Conservation (phyloP, 2,888 invertebrate genomes). For the Panorpa germanica region DNA sequence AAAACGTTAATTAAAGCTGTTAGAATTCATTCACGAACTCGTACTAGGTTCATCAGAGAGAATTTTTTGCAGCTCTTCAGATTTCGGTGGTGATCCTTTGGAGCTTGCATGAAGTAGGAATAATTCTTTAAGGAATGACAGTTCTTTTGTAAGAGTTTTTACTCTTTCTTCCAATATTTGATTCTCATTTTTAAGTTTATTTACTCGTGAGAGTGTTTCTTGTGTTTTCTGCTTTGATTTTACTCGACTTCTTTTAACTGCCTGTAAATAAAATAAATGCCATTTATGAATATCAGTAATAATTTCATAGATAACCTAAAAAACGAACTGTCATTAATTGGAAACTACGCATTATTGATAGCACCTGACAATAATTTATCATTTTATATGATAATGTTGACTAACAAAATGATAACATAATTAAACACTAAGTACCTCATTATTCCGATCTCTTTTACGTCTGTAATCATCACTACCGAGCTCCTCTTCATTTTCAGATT, state of each 20-base stretch:
- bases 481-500: too few species aligned
- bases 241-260: constrained; percentile 64
- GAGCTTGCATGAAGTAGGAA: constrained; percentile 66
- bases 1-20: too few species aligned
- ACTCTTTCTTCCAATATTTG: constrained; percentile 64
- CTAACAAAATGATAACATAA: constrained; percentile 3
- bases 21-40: too few species aligned
- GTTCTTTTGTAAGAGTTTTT: constrained; percentile 59
- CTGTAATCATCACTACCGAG: constrained; percentile 47
- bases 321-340: too few species aligned
- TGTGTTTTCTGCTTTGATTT: constrained; percentile 61
- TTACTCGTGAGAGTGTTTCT: constrained; percentile 56
- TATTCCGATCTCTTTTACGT: constrained; percentile 55
- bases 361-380: background rate
- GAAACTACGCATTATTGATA: constrained; percentile 2
- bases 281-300: constrained; percentile 5
- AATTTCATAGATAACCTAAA: background rate
- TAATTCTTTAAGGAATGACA: constrained; percentile 61
- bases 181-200: constrained; percentile 57
- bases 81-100: too few species aligned
- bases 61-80: too few species aligned
- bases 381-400: background rate
- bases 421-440: constrained; percentile 42
- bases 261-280: constrained; percentile 28
- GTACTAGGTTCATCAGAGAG: too few species aligned